These are phyloP conservation scores for Lichenostomus cassidix DNA, from an alignment of 2,113 vertebrate species.

Conservation along the genomic window DNA sequence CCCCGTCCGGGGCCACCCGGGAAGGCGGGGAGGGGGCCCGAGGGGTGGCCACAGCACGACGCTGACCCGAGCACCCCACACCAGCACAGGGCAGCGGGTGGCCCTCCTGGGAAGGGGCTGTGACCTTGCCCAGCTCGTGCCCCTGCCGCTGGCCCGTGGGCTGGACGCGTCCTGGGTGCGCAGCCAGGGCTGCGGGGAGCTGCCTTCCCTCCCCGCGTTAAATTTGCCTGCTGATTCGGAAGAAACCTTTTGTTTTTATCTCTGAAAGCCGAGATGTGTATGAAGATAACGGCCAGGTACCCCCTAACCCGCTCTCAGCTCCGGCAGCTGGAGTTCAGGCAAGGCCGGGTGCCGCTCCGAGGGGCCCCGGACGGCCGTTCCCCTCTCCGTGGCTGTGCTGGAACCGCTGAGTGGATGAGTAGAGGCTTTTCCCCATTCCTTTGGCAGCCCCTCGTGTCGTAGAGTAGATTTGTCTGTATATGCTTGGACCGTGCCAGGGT, in stretches of 20 bases:
- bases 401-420: constrained; percentile 68
- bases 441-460: constrained; percentile 59
- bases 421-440: constrained; percentile 53
- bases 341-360: not conserved
- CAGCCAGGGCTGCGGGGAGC: not conserved
- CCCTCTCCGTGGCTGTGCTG: constrained; percentile 33
- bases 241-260: not conserved
- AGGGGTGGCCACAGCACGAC: not conserved
- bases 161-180: not conserved
- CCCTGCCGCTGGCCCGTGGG: not conserved
- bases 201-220: not conserved
- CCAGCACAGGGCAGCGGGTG: not conserved
- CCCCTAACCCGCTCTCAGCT: constrained; percentile 14
- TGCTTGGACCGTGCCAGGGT: constrained; percentile 73
- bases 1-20: not conserved
- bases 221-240: constrained; percentile 26
- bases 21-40: not conserved
- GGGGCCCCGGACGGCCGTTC: not conserved
- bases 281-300: constrained; percentile 1
- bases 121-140: not conserved
- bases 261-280: constrained; percentile 12
- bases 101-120: not conserved
- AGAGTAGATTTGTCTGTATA: constrained; percentile 73
- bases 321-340: constrained; percentile 12
- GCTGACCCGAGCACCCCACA: not conserved